Conservation (phyloP, 2,797 vertebrate genomes). For the Eulemur mongoz region DNA sequence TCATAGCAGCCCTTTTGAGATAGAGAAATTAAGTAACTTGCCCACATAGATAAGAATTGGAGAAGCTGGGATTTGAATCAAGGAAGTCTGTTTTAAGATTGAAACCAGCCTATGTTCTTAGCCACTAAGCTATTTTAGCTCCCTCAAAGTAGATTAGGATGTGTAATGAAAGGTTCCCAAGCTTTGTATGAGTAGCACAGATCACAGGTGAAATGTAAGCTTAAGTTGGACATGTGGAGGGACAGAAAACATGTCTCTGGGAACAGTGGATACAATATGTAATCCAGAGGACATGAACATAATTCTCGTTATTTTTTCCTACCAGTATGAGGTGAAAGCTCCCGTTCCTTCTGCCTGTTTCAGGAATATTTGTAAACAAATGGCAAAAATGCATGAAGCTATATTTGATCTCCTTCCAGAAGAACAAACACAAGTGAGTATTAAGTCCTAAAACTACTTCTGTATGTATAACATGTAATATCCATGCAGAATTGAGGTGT, state of each 20-base stretch:
- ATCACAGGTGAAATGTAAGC: background rate
- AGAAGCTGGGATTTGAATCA: background rate
- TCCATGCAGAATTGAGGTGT: background rate
- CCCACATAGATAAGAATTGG: background rate
- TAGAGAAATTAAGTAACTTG: conserved; percentile 15
- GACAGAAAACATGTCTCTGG: background rate
- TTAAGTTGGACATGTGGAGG: background rate
- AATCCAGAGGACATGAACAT: conserved; percentile 20
- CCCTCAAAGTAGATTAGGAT: background rate
- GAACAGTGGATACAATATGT: background rate
- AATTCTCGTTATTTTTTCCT: conserved; percentile 56
- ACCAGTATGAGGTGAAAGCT: conserved; percentile 98
- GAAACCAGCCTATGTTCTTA: conserved; percentile 13
- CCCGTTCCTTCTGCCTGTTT: conserved; percentile 97
- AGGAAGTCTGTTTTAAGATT: background rate
- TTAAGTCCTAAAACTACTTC: conserved; percentile 42
- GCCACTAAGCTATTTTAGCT: background rate
- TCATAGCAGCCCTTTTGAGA: conserved; percentile 17
- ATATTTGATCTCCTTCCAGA: conserved; percentile 95
- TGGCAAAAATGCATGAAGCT: conserved; percentile 99
- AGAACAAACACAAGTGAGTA: conserved; percentile 94
- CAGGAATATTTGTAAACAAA: conserved; percentile 97
- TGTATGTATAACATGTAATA: background rate
- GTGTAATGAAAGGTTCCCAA: conserved; percentile 6
- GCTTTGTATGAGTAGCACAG: background rate